Evolutionary conservation across 2,113 vertebrate genomes (phyloP).

Genomic region (Leuciscus idus): DNA sequence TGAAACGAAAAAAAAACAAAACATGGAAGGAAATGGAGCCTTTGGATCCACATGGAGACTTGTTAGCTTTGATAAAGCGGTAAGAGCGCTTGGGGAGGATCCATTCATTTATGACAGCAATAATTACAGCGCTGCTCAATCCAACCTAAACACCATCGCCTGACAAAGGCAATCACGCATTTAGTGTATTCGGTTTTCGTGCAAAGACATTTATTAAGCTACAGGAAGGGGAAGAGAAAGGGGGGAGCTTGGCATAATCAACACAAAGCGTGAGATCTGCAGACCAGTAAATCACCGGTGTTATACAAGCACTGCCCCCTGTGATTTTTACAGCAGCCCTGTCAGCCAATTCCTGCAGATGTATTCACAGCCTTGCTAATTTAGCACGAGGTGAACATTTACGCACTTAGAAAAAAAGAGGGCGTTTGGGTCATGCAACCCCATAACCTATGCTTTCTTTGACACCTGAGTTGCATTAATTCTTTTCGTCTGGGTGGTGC

Average conservation of each 20-base stretch:
- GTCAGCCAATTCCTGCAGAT: conserved; percentile 71
- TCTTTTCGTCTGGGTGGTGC: not conserved
- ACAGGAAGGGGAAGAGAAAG: conserved; percentile 56
- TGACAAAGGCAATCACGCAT: conserved; percentile 72
- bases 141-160: conserved; percentile 73
- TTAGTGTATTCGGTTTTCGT: conserved; percentile 68
- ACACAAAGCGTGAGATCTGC: conserved; percentile 74
- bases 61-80: conserved; percentile 71
- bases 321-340: conserved; percentile 69
- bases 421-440: conserved; percentile 38
- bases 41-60: conserved; percentile 50
- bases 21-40: conserved; percentile 31
- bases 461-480: conserved; percentile 17
- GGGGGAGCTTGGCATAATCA: conserved; percentile 66
- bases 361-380: conserved; percentile 65
- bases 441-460: conserved; percentile 54
- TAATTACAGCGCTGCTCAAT: conserved; percentile 69
- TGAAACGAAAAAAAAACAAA: conserved; percentile 7
- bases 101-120: conserved; percentile 73
- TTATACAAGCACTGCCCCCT: conserved; percentile 76
- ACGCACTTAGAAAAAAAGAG: conserved; percentile 57
- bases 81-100: conserved; percentile 64
- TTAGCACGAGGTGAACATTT: conserved; percentile 58
- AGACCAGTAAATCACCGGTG: conserved; percentile 76
- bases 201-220: conserved; percentile 68